Evolutionary conservation across 2,888 invertebrate species (phyloP).

Genomic region (Clusia tigrina): DNA sequence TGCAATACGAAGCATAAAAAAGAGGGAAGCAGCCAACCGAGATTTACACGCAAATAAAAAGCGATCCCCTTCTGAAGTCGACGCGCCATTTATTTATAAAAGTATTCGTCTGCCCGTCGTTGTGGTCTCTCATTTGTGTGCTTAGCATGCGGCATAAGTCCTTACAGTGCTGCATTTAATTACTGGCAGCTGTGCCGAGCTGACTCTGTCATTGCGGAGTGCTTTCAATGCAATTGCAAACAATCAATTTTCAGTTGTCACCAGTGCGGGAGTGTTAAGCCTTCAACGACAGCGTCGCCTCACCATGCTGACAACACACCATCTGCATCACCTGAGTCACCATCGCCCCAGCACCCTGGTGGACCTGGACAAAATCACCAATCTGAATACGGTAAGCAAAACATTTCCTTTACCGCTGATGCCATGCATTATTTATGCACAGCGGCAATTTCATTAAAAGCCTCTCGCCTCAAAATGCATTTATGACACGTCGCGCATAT

Average conservation of each 20-base stretch:
- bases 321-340: constrained; percentile 62
- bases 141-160: too few species aligned
- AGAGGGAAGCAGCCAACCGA: neutral
- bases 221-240: neutral
- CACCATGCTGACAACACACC: constrained; percentile 64
- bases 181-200: neutral
- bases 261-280: too few species aligned
- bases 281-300: neutral
- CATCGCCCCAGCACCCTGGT: constrained; percentile 62
- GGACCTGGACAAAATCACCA: constrained; percentile 63
- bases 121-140: neutral
- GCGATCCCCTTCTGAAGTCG: neutral
- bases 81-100: neutral
- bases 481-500: too few species aligned
- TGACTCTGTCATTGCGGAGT: neutral
- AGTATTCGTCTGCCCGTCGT: neutral
- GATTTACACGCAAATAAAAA: neutral
- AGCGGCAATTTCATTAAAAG: neutral
- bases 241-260: neutral
- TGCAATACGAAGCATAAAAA: too few species aligned
- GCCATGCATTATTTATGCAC: neutral
- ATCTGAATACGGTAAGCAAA: constrained; percentile 60
- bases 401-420: neutral
- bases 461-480: too few species aligned
- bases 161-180: neutral